These are phyloP conservation scores for Porites lutea DNA, from an alignment of 64 coral and sea anemone species.

Conservation along the genomic window DNA sequence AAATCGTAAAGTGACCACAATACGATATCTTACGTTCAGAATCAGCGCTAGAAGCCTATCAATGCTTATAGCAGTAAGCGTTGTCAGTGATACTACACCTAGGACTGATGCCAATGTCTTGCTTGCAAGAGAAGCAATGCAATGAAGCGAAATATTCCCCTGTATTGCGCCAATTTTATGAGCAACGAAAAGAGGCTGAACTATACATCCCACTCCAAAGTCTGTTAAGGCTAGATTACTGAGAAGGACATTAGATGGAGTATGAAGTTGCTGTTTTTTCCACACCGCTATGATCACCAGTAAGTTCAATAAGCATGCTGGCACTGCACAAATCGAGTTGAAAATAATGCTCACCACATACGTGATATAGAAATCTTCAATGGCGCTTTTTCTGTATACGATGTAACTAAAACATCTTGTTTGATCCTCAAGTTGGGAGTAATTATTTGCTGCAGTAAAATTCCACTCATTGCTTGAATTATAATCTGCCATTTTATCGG, in stretches of 20 bases:
- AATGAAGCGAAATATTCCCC: background rate
- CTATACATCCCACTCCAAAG: background rate
- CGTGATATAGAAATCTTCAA: conserved; percentile 16
- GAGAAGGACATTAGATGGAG: conserved; percentile 39
- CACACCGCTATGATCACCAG: conserved; percentile 17
- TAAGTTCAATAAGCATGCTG: conserved; percentile 6
- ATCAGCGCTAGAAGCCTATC: background rate
- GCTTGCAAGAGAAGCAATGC: conserved; percentile 7
- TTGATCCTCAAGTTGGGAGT: background rate
- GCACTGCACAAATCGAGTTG: conserved; percentile 3
- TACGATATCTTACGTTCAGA: background rate
- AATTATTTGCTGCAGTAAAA: background rate
- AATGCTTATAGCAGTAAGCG: conserved; percentile 6
- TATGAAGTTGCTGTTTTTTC: conserved; percentile 1
- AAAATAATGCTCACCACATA: conserved; percentile 4
- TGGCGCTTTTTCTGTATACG: background rate
- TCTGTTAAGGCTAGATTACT: conserved; percentile 29
- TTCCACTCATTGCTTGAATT: background rate
- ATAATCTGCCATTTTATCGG: background rate
- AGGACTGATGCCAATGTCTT: background rate
- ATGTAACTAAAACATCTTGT: background rate
- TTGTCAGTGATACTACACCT: background rate
- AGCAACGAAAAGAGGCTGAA: background rate
- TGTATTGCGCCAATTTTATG: background rate
- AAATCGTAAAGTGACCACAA: background rate